These are phyloP conservation scores for Triplophysa dalaica DNA, from an alignment of 2,113 vertebrate species.

Conservation along the genomic window DNA sequence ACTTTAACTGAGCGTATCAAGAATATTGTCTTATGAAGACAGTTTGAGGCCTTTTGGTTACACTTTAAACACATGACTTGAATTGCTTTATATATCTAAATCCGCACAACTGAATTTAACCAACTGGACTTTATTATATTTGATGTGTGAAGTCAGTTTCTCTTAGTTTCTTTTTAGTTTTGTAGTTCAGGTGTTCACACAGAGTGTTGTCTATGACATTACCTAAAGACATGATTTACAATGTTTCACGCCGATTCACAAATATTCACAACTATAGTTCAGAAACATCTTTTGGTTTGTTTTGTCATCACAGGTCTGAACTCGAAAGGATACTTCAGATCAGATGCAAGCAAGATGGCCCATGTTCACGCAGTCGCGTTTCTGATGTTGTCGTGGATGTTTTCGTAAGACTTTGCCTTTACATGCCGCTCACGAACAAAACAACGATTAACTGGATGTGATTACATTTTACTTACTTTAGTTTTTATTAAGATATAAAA, in stretches of 20 bases:
- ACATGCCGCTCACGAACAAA: background rate
- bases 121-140: too few species aligned
- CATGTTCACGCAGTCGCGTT: constrained; percentile 49
- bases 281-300: background rate
- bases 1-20: constrained; percentile 34
- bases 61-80: too few species aligned
- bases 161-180: too few species aligned
- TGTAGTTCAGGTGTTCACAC: too few species aligned
- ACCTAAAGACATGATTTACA: too few species aligned
- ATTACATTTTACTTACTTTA: background rate
- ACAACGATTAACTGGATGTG: background rate
- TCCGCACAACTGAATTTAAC: too few species aligned
- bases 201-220: too few species aligned
- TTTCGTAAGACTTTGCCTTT: constrained; percentile 54
- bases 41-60: background rate
- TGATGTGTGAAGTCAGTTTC: too few species aligned
- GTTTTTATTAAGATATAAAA: constrained; percentile 15
- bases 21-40: background rate
- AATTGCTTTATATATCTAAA: too few species aligned
- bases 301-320: constrained; percentile 66
- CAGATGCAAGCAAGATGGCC: constrained; percentile 51
- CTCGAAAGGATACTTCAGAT: constrained; percentile 61
- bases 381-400: constrained; percentile 55
- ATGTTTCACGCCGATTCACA: too few species aligned
- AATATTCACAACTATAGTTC: too few species aligned